Conservation (phyloP, 1,140 invertebrate genomes). For the Listronotus oregonensis region DNA sequence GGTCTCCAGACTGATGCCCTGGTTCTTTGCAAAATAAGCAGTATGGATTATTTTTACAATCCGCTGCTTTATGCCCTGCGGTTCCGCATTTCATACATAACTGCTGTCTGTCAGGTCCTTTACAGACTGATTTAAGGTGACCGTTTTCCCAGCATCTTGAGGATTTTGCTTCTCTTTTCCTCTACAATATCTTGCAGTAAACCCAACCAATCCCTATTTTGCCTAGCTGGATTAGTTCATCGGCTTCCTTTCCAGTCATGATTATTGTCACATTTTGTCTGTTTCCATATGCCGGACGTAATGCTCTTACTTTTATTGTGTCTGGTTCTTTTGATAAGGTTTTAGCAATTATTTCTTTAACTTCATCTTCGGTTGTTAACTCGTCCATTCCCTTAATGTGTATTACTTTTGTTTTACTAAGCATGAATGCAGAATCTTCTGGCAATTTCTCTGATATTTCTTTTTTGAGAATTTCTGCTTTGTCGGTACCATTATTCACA, state of each 20-base stretch:
- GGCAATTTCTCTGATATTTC: background rate
- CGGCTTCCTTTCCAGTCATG: background rate
- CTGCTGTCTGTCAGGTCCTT: too few species aligned
- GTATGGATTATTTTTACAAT: too few species aligned
- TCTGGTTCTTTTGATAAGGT: background rate
- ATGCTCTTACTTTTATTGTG: background rate
- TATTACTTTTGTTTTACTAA: background rate
- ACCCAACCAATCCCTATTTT: too few species aligned
- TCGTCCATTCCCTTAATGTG: slow-evolving; percentile 2
- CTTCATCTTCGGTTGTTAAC: background rate
- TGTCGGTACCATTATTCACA: background rate
- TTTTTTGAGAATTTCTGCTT: background rate
- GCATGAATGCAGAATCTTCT: background rate
- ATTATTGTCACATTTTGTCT: background rate
- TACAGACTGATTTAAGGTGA: too few species aligned
- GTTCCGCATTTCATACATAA: too few species aligned
- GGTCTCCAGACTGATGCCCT: too few species aligned
- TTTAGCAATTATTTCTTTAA: background rate
- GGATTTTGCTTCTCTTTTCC: too few species aligned
- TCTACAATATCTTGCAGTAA: too few species aligned
- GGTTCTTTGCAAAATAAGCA: too few species aligned
- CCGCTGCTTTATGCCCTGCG: too few species aligned
- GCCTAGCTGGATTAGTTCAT: too few species aligned
- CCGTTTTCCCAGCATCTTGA: too few species aligned
- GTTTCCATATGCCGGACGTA: background rate